These are phyloP conservation scores for Subanguina moxae DNA, from an alignment of 1,140 invertebrate species.

Conservation along the genomic window DNA sequence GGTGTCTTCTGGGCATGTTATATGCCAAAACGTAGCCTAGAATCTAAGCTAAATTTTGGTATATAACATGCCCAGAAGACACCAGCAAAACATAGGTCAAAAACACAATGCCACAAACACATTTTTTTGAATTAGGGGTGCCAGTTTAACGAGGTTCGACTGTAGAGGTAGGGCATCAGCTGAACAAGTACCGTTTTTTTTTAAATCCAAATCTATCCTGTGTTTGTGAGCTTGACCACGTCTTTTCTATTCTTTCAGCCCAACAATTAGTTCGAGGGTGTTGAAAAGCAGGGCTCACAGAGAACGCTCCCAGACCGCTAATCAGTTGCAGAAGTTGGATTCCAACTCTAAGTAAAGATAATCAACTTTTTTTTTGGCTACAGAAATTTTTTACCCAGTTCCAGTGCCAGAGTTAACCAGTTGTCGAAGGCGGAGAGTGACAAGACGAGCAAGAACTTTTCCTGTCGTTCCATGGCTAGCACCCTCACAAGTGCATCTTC, in stretches of 20 bases:
- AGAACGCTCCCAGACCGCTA: constrained; percentile 33
- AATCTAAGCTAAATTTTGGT: too few species aligned
- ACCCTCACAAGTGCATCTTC: background rate
- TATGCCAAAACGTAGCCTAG: too few species aligned
- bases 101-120: too few species aligned
- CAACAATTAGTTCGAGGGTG: constrained; percentile 30
- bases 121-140: too few species aligned
- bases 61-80: too few species aligned
- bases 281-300: constrained; percentile 33
- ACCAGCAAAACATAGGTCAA: too few species aligned
- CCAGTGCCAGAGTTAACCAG: background rate
- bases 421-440: background rate
- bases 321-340: constrained; percentile 16
- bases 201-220: too few species aligned
- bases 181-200: too few species aligned
- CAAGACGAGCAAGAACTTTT: background rate
- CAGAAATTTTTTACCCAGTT: background rate
- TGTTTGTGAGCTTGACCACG: too few species aligned
- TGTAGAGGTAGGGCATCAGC: too few species aligned
- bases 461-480: background rate
- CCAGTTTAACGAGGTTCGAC: too few species aligned
- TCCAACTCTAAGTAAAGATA: constrained; percentile 9
- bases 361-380: background rate
- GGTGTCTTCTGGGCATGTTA: too few species aligned
- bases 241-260: constrained; percentile 20